Evolutionary conservation across 2,888 invertebrate species (phyloP).

Genomic region (Doris montereyensis): DNA sequence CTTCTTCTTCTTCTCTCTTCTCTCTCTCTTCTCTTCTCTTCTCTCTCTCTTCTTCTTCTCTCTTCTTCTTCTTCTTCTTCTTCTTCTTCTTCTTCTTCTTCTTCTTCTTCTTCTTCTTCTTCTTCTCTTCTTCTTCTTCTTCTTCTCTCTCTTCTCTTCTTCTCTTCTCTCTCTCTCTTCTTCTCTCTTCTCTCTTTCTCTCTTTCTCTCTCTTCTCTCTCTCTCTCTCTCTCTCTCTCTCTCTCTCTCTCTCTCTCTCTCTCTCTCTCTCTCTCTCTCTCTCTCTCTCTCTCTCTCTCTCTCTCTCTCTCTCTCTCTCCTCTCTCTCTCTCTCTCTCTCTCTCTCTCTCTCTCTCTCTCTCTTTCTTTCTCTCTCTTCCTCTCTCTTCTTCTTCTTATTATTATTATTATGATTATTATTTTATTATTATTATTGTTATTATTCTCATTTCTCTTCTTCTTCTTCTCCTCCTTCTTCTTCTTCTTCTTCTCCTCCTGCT

Average conservation of each 20-base stretch:
- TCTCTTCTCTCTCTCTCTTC: too few relatives aligned
- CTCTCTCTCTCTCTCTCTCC: background rate
- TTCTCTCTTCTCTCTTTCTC: too few relatives aligned
- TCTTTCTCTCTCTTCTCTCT: background rate
- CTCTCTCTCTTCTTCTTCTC: too few relatives aligned
- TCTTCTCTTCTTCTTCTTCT: background rate
- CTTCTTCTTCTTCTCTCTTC: background rate
- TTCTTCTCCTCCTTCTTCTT: slow-evolving; percentile 1
- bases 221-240: slow-evolving; percentile 10
- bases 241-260: background rate
- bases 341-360: background rate
- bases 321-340: background rate
- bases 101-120: background rate
- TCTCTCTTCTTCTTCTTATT: background rate
- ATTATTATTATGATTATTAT: too few relatives aligned
- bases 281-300: background rate
- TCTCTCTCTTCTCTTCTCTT: too few relatives aligned
- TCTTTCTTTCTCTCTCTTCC: background rate
- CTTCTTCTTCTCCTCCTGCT: background rate
- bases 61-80: background rate
- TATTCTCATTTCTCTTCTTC: background rate
- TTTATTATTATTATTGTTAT: background rate
- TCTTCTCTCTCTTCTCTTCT: too few relatives aligned
- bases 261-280: slow-evolving; percentile 15
- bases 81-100: background rate